Base-by-base conservation (phyloP, 2,797 vertebrate species). In the Hylomyscus alleni region DNA sequence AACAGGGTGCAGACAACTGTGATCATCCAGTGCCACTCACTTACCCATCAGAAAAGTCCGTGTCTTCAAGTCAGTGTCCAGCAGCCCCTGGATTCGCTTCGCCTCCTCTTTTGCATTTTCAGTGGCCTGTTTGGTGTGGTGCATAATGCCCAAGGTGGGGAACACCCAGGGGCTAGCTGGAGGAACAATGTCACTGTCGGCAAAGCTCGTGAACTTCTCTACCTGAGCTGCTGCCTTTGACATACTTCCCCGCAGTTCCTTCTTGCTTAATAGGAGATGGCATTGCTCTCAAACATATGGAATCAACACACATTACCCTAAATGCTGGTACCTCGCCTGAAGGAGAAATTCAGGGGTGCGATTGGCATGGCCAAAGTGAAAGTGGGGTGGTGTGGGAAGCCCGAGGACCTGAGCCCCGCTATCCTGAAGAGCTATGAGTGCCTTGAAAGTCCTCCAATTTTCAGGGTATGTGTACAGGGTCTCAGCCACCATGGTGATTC, bases 371-470 rank as follows among this genome's bases (percentile, higher is more conserved):
- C 99, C 99, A 93, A 99, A 99, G 98, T 98, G 99, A 99, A 99
- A 99, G 97, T 99, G 99, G 97, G 99, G 99, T 88, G 99, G 96
- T 87, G 92, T 97, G 97, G 99, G 99, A 88, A 99, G 99, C 58
- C 99, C 98, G 94, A 99, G 99, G 95, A 99, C 98, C 97, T 98
- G 98, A 97, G 99, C 98, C 44, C 99, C 99, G 4, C 99, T 99
- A 98, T 99, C 99, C 98, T 99, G 99, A 76, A 99, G 99, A 20
- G 99, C 99, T 65, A 99, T 99, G 94, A 99, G 99, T 50, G 99
- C 99, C 98, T 99, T 99, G 97, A 99, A 99, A 91, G 99, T 99
- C 96, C 99, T 98, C 99, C 99, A 99, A 99, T 99, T 99, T 98
- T 99, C 99, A 95, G 99, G 99, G 90, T 99, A 99, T 15, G 99